Evolutionary conservation across 2,888 invertebrate genomes (phyloP), one percentile per base, ranked within the genome.

Genomic region (Tipula lateralis): DNA sequence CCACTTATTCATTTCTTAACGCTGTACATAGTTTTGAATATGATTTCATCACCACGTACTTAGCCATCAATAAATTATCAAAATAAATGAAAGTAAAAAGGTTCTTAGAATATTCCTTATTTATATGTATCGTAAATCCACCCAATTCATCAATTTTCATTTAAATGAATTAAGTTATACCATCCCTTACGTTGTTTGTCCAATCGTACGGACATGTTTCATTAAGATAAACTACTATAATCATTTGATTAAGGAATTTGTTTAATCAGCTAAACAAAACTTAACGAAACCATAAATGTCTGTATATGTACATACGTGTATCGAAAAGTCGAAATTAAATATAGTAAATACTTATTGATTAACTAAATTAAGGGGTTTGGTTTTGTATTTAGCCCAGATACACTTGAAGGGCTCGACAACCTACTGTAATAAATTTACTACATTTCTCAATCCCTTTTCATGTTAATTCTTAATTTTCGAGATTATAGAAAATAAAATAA

Each of bases 331-430:
- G 24, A 66, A 66, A 66, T 12, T 66, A 66, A 66, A n/a, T n/a
- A n/a, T n/a, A n/a, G 66, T 16, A 50, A 66, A 24, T 24, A 24
- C 66, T 66, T 66, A 24, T 66, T 66, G 66, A 66, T 66, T 66
- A 66, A 66, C 66, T 66, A 66, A 66, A 66, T 66, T 66, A 66
- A 66, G 66, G 66, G 66, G 66, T 24, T 44, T 66, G 66, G 66
- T 6, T 66, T 7, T 24, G 9, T 66, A 24, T 24, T 24, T 66
- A 44, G 44, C 44, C 66, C 13, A 66, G 24, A 50, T 50, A 50
- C 16, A 66, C 24, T 66, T 66, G 66, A 66, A 66, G 24, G 66
- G 66, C 24, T 66, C 66, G 24, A 19, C 66, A 24, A 66, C 7
- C 50, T 19, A 50, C 2, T 13, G 9, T 1, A 50, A 66, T 66